A percentile compares a stretch with the other conserved stretches of the same genome.
Evolutionary conservation across 1,140 invertebrate genomes (phyloP).

Genomic region (Conus betulinus): DNA sequence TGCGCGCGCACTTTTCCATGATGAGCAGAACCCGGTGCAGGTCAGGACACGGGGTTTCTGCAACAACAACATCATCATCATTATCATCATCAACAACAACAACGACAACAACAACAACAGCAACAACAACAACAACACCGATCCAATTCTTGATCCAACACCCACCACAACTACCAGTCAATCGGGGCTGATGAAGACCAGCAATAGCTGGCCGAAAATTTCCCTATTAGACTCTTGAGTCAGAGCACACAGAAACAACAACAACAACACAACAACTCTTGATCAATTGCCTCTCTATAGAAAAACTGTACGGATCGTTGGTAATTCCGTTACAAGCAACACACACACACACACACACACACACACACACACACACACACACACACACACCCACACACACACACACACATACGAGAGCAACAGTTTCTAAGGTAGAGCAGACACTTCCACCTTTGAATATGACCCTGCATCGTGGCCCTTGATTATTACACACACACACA

Average conservation of each 20-base stretch:
- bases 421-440: slow-evolving; percentile 17
- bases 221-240: too few species aligned
- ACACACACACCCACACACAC: too few species aligned
- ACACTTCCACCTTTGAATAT: background rate
- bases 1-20: background rate
- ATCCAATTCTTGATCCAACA: too few species aligned
- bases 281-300: background rate
- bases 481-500: too few species aligned
- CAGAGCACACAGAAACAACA: too few species aligned
- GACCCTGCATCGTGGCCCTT: too few species aligned
- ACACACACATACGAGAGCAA: background rate
- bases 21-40: too few species aligned
- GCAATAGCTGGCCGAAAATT: too few species aligned
- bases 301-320: slow-evolving; percentile 29
- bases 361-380: background rate
- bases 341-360: background rate
- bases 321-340: too few species aligned
- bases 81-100: background rate
- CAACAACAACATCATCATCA: background rate
- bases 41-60: background rate
- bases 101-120: background rate
- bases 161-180: too few species aligned
- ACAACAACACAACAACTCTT: too few species aligned
- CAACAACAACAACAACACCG: background rate
- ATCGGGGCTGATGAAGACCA: too few species aligned